Evolutionary conservation across 2,113 vertebrate genomes (phyloP).

Genomic region (Excalfactoria chinensis): DNA sequence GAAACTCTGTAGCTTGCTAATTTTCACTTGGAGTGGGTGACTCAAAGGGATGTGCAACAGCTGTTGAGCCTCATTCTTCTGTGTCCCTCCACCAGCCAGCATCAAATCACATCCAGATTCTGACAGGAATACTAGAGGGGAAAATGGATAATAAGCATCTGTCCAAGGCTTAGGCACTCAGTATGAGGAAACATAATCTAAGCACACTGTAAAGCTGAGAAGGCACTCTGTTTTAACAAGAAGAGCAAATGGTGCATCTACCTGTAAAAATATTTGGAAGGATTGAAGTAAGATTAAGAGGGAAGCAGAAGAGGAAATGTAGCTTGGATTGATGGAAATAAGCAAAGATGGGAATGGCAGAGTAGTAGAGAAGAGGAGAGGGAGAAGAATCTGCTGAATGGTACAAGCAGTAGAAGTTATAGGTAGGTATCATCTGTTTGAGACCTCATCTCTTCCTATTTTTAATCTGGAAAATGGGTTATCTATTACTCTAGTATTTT

Average conservation of each 20-base stretch:
- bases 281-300: not conserved
- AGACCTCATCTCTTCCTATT: not conserved
- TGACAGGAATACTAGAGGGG: not conserved
- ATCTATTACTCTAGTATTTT: not conserved
- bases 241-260: fast-evolving
- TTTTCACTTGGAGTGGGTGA: not conserved
- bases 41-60: not conserved
- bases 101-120: constrained; percentile 8
- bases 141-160: not conserved
- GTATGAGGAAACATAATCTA: not conserved
- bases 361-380: not conserved
- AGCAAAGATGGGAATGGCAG: not conserved
- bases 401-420: not conserved
- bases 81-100: not conserved
- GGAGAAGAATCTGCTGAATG: not conserved
- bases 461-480: not conserved
- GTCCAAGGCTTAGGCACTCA: not conserved
- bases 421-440: not conserved
- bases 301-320: not conserved
- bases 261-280: not conserved
- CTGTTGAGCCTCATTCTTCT: constrained; percentile 13
- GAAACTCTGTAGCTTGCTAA: constrained; percentile 20
- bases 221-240: not conserved
- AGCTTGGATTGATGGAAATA: not conserved
- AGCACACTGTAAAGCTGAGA: not conserved